These are phyloP conservation scores for Onchidella celtica DNA, from an alignment of 2,888 invertebrate genomes.

Conservation along the genomic window DNA sequence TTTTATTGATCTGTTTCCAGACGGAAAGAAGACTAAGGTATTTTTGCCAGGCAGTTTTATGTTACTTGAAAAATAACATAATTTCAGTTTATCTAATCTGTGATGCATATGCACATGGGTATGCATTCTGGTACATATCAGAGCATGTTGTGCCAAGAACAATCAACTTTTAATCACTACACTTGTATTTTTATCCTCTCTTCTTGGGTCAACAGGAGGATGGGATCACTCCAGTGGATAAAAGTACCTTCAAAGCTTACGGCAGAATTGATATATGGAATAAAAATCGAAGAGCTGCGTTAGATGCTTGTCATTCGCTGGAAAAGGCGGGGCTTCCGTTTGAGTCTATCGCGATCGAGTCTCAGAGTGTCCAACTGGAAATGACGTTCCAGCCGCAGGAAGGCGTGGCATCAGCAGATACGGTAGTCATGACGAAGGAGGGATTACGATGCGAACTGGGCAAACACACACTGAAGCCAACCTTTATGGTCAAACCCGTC, in stretches of 20 bases:
- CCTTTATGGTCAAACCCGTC: constrained; percentile 45
- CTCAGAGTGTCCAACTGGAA: constrained; percentile 44
- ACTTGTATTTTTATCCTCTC: too few species aligned
- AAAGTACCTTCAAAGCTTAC: not conserved
- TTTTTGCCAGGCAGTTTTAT: too few species aligned
- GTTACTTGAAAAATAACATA: too few species aligned
- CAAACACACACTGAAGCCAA: constrained; percentile 22
- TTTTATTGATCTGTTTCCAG: too few species aligned
- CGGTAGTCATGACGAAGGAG: constrained; percentile 41
- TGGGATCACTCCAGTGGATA: constrained; percentile 30
- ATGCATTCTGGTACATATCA: too few species aligned
- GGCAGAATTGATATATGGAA: constrained; percentile 40
- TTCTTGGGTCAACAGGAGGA: constrained; percentile 20
- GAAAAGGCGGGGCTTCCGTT: constrained; percentile 34
- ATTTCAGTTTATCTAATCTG: too few species aligned
- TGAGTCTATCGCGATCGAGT: constrained; percentile 45
- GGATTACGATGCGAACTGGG: constrained; percentile 26
- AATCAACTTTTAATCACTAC: too few species aligned
- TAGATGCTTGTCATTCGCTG: constrained; percentile 35
- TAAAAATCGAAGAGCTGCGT: constrained; percentile 9
- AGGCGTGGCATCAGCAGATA: constrained; percentile 47
- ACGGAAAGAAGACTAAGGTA: too few species aligned
- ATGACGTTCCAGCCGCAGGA: constrained; percentile 41
- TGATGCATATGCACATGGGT: too few species aligned
- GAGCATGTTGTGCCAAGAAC: too few species aligned